These are phyloP conservation scores for Psophia crepitans DNA, from an alignment of 2,113 vertebrate genomes.

Conservation along the genomic window DNA sequence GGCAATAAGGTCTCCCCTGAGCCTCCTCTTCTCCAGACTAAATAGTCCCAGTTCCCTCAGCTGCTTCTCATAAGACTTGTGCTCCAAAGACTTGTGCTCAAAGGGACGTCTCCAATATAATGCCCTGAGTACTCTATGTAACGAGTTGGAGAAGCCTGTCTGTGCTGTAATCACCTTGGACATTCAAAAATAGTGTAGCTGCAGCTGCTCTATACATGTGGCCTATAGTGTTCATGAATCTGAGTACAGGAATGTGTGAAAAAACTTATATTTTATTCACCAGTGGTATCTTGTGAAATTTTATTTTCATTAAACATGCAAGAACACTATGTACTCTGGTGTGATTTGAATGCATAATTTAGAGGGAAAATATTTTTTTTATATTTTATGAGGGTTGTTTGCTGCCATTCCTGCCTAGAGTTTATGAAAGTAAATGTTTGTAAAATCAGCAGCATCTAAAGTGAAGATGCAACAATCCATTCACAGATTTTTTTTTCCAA, in stretches of 20 bases:
- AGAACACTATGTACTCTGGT: slow-evolving; percentile 1
- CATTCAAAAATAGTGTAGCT: not conserved
- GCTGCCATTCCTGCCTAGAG: not conserved
- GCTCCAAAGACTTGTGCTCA: too few species aligned
- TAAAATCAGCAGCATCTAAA: not conserved
- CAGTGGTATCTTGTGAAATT: slow-evolving; percentile 20
- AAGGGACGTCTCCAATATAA: not conserved
- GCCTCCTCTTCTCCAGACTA: too few species aligned
- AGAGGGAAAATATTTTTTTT: not conserved
- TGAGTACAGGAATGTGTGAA: not conserved
- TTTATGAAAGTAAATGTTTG: slow-evolving; percentile 19
- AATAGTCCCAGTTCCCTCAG: too few species aligned
- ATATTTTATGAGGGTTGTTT: not conserved
- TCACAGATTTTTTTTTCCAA: not conserved
- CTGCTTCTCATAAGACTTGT: too few species aligned
- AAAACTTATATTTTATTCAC: slow-evolving; percentile 27
- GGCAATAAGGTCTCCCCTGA: too few species aligned
- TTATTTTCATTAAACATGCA: slow-evolving; percentile 64
- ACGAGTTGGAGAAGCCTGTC: not conserved
- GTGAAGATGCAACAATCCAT: not conserved
- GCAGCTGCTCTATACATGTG: not conserved
- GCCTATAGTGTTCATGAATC: not conserved
- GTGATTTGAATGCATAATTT: slow-evolving; percentile 34
- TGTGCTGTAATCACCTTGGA: not conserved
- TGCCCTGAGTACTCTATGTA: not conserved